Base-by-base conservation (phyloP, 2,797 vertebrate species). In the Micropoecilia bifurca region DNA sequence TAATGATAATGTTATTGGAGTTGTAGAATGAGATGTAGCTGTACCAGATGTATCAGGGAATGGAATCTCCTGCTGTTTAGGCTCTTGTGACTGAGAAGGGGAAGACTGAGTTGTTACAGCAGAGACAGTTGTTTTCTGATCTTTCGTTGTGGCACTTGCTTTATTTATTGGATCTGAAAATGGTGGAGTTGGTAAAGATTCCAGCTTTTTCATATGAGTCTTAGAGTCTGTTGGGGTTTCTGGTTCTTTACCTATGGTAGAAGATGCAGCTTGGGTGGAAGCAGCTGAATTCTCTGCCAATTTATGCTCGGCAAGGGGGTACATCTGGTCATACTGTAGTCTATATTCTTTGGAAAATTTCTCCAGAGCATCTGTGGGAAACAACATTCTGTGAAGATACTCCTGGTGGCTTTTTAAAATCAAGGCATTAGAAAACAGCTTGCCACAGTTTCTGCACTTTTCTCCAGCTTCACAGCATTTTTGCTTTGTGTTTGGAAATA, bases 361-460 rank as follows among this genome's bases (percentile, higher is more conserved):
- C 90, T 99, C 98, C 28, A 99, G 92, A 86, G 96, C 96, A 81
- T 96, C 96, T 53, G 99, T 97, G 78, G 99, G 97, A 73, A 99
- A 97, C 83, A 98, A 95, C 73, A 95, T 95, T 85, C 97, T 97
- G 87, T 99, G 99, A 83, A 99, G 97, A 0, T 99, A 98, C 87
- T 99, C 99, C 75, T 98, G 97, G 92, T 99, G 99, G 91, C 97
- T 99, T 95, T 99, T 99, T 80, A 99, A 95, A 89, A 99, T 98
- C 92, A 99, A 95, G 84, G 97, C 95, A 89, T 99, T 99, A 77
- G 99, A 99, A 84, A 99, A 99, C 57, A 97, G 88, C 91, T 99
- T 99, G 83, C 98, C 96, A 0, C 99, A 99, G 0, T 97, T 96
- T 61, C 94, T 92, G 1, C 99, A 99, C 87, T 97, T 97, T 92